Evolutionary conservation across 2,797 vertebrate genomes (phyloP).

Genomic region (Amniataba percoides): DNA sequence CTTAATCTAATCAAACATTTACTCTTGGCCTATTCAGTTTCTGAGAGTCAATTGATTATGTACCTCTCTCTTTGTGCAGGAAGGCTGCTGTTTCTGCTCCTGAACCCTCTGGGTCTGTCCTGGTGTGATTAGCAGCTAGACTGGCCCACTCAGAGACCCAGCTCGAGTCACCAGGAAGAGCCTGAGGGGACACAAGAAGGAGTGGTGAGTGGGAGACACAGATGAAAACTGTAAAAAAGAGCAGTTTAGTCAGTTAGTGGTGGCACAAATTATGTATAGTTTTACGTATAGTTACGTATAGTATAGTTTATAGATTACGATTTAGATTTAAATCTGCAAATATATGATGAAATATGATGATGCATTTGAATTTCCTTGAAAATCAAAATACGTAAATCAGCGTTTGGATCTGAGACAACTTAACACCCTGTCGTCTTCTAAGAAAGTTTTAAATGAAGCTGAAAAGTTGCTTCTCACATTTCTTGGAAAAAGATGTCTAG

Average conservation of each 20-base stretch:
- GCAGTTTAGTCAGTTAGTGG: conserved; percentile 6
- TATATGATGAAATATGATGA: no score
- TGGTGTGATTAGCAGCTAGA: conserved; percentile 94
- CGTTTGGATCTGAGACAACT: no score
- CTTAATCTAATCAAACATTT: background rate
- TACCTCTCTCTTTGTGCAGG: conserved; percentile 92
- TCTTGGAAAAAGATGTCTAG: conserved; percentile 7
- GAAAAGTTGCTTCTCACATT: background rate
- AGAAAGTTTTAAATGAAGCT: background rate
- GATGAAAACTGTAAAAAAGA: conserved; percentile 25
- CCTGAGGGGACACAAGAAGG: conserved; percentile 64
- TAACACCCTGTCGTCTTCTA: background rate
- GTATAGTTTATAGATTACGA: no score
- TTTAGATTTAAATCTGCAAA: conserved; percentile 17
- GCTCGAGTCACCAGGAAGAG: conserved; percentile 82
- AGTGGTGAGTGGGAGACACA: background rate
- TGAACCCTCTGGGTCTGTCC: conserved; percentile 92
- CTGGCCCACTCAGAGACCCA: conserved; percentile 99
- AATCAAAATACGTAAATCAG: background rate
- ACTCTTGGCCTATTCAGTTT: background rate
- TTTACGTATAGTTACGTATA: no score
- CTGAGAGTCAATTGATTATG: background rate
- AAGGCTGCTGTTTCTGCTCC: conserved; percentile 87
- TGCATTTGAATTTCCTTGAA: conserved; percentile 11
- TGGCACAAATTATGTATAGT: background rate